phyloP scores from a whole-genome alignment of 2,888 invertebrate genomes.

The Plagodis dolabraria region DNA sequence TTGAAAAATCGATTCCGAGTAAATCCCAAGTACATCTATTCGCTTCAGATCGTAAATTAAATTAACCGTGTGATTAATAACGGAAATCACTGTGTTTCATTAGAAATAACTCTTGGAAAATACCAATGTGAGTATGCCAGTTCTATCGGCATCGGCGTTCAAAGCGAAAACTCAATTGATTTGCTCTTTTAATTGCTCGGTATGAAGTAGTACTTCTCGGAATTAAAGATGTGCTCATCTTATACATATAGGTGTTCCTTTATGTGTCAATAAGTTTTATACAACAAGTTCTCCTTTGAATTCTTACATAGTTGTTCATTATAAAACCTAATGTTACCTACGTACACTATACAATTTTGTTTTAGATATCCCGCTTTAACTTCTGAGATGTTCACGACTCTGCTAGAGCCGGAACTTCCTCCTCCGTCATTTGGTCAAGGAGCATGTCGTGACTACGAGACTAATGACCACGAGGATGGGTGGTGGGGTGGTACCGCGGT shows the following conservation, averaged over 20 bases:
- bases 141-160: constrained; percentile 32
- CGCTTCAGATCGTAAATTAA: constrained; percentile 64
- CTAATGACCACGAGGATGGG: constrained; percentile 84
- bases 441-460: constrained; percentile 82
- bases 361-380: constrained; percentile 88
- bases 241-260: constrained; percentile 15
- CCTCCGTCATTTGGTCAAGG: constrained; percentile 86
- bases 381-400: constrained; percentile 92
- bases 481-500: constrained; percentile 96
- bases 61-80: constrained; percentile 73
- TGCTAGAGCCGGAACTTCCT: constrained; percentile 88
- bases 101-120: constrained; percentile 58
- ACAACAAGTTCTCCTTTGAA: constrained; percentile 4
- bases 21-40: constrained; percentile 54
- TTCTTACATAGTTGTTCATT: not conserved
- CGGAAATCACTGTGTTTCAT: constrained; percentile 64
- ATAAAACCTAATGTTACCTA: too few species aligned
- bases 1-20: constrained; percentile 42
- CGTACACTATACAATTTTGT: constrained; percentile 4
- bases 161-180: constrained; percentile 48
- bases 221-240: constrained; percentile 27
- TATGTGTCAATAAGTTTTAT: constrained; percentile 21
- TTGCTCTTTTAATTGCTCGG: constrained; percentile 45
- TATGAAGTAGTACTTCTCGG: constrained; percentile 34
- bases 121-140: constrained; percentile 45